Evolutionary conservation across 2,113 vertebrate genomes (phyloP), one percentile per base, ranked within the genome.

Genomic region (Panthera uncia): DNA sequence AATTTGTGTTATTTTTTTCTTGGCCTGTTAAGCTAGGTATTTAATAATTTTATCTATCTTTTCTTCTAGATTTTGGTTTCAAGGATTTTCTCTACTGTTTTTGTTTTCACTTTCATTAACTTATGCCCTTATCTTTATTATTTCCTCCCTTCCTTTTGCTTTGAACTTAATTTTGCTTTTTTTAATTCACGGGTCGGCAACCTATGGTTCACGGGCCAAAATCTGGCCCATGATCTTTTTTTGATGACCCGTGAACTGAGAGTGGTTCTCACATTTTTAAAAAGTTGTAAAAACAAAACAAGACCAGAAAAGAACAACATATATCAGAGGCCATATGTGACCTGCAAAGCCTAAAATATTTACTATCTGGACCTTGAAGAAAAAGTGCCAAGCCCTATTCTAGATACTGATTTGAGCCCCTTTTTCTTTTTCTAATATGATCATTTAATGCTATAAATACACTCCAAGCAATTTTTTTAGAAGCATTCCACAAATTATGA

Each of bases 81-180:
- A 86, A 3, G 33, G 16, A 68, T 50, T 91, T 78, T 68, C 50
- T 90, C 74, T 69, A 86, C 50, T 86, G 63, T 68, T 91, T 79
- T 85, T 66, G 4, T 84, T 93, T 52, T 89, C 68, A 89, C 74
- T 74, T 69, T 95, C 52, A 91, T 3, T 71, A 38, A 86, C 21
- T 63, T 5, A 4, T 63, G 50, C 19, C 91, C 25, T 84, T 74
- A 79, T 36, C 31, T 86, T 91, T 48, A 69, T 61, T 69, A 69
- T 71, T 50, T 80, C 73, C 27, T 71, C 52, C 15, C 27, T 63
- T 73, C 21, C 41, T 66, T 55, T 95, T 71, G 83, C 41, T 87
- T 73, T 81, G 65, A 80, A 80, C 48, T 86, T 86, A 92, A 73
- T n/a, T 95, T 92, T 81, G n/a, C 41, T 65, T 68, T 95, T 96